Percentiles rank a stretch among this genome's conserved stretches.
Conservation (phyloP, 2,113 vertebrate species). For the Charadrius vociferus region DNA sequence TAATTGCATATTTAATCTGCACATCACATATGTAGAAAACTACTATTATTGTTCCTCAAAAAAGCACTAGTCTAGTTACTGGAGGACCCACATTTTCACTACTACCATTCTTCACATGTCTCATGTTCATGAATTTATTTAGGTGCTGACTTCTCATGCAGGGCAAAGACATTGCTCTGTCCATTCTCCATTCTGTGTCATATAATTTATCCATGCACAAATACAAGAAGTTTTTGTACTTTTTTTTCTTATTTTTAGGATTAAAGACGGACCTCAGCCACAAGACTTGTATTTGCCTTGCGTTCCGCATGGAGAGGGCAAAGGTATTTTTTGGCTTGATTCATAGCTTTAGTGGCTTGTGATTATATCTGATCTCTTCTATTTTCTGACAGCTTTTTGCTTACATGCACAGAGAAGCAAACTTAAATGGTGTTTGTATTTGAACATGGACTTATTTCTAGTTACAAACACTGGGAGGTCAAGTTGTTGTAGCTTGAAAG, state of each 20-base stretch:
- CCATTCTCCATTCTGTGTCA: background rate
- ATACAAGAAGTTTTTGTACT: background rate
- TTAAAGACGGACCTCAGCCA: background rate
- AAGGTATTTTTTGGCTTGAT: background rate
- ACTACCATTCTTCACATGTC: background rate
- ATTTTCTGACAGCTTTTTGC: background rate
- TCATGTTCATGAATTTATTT: background rate
- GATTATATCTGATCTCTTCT: background rate
- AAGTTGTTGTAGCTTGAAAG: background rate
- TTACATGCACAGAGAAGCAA: background rate
- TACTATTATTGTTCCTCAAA: background rate
- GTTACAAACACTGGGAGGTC: background rate
- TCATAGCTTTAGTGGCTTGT: background rate
- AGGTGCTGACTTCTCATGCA: background rate
- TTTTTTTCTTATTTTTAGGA: background rate
- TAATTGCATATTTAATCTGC: background rate
- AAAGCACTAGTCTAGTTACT: background rate
- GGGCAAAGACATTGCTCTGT: background rate
- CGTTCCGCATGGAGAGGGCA: background rate
- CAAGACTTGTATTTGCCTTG: background rate
- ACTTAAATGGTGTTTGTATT: background rate
- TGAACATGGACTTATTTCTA: background rate
- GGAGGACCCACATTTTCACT: background rate
- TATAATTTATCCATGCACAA: background rate
- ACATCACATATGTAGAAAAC: background rate